A percentile compares a stretch with the other conserved stretches of the same genome.
These are phyloP conservation scores for Cremastinae sp. DNA, from an alignment of 2,888 invertebrate genomes.

Conservation along the genomic window DNA sequence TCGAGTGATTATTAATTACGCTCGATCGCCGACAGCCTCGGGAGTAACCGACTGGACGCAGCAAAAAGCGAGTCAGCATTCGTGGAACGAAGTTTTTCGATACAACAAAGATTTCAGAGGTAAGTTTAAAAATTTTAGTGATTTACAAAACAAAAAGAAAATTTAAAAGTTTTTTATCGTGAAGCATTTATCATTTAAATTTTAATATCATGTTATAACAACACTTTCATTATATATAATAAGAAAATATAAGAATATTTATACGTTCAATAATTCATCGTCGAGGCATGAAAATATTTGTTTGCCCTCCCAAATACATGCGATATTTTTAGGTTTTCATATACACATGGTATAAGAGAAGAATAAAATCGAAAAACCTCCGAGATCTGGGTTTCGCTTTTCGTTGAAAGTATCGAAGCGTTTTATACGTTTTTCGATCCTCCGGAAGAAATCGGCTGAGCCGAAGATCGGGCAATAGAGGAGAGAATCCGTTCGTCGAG, in stretches of 20 bases:
- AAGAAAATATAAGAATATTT: no score
- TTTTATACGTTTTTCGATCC: background rate
- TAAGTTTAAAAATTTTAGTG: no score
- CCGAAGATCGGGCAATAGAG: constrained; percentile 32
- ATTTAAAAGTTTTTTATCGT: no score
- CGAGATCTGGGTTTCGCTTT: background rate
- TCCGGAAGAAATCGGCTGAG: constrained; percentile 16
- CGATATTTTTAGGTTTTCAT: background rate
- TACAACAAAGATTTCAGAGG: no score
- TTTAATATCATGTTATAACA: no score
- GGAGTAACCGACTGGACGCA: background rate
- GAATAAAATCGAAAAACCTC: background rate
- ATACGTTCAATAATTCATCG: background rate
- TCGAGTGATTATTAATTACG: constrained; percentile 75
- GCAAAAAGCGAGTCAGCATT: background rate
- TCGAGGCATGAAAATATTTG: background rate
- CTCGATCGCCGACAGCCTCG: constrained; percentile 66
- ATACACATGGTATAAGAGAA: background rate
- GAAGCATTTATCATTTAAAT: no score
- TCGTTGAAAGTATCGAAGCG: background rate
- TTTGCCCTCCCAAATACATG: no score
- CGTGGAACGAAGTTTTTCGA: no score
- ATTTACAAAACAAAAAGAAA: no score
- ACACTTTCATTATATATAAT: no score
- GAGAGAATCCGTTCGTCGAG: constrained; percentile 8